phyloP scores from a whole-genome alignment of 2,797 vertebrate species.

The Acomys russatus region DNA sequence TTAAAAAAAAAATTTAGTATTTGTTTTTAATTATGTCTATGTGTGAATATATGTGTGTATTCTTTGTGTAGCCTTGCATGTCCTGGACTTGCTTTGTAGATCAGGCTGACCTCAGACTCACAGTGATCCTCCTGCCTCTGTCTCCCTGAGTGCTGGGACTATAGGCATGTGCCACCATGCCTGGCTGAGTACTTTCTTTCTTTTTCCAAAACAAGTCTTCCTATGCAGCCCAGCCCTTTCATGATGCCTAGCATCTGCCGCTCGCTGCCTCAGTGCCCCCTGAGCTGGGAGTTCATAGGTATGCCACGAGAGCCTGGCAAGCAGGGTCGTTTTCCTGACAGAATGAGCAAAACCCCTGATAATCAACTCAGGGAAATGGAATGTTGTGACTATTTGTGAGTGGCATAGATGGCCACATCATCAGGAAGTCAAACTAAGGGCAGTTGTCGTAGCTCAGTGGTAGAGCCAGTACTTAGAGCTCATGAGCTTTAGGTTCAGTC shows the following conservation, averaged over 20 bases:
- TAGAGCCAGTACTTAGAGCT: background rate
- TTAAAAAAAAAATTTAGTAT: background rate
- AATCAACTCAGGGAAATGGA: conserved; percentile 50
- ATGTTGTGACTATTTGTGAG: background rate
- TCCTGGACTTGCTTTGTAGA: background rate
- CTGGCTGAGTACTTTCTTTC: too few species aligned
- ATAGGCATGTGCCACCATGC: too few species aligned
- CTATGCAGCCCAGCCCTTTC: background rate
- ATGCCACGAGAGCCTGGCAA: background rate
- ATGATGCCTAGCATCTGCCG: background rate
- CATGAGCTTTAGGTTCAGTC: background rate
- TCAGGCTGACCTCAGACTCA: background rate
- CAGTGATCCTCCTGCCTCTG: background rate
- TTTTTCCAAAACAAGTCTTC: background rate
- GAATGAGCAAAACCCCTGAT: background rate
- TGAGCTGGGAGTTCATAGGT: background rate
- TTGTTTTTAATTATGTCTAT: background rate
- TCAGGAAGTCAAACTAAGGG: conserved; percentile 53
- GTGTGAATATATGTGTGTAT: background rate
- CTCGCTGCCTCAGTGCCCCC: too few species aligned
- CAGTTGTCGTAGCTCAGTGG: background rate
- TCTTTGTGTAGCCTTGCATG: too few species aligned
- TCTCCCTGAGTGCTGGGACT: background rate
- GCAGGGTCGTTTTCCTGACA: background rate
- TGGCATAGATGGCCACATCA: background rate